These are phyloP conservation scores for Thinocorus orbignyianus DNA, from an alignment of 2,113 vertebrate genomes.

Conservation along the genomic window DNA sequence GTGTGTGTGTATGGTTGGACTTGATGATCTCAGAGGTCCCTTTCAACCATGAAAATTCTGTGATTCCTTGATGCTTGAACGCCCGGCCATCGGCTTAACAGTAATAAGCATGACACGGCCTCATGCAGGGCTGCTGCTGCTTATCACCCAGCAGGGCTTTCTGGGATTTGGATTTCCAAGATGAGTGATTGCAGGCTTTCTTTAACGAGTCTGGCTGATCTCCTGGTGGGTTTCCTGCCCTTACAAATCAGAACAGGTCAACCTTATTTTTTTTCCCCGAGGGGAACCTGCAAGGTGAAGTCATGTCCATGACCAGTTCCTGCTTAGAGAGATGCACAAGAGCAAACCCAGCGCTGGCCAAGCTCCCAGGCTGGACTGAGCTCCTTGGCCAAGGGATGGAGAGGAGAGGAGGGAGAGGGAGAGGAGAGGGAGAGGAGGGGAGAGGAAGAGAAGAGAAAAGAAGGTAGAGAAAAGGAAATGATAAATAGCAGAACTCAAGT, in stretches of 20 bases:
- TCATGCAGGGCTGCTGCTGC: neutral
- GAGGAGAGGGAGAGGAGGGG: no score
- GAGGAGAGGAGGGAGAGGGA: no score
- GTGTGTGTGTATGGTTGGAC: no score
- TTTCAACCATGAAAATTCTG: no score
- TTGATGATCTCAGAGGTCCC: no score
- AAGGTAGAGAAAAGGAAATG: neutral
- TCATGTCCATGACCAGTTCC: neutral
- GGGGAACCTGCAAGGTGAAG: neutral
- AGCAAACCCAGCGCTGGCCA: neutral
- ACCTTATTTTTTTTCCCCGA: neutral
- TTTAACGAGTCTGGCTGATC: neutral
- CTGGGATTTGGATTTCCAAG: neutral
- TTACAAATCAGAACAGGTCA: neutral
- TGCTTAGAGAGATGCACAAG: neutral
- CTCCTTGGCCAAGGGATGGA: neutral
- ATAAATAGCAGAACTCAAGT: neutral
- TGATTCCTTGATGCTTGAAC: neutral
- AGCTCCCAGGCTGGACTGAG: rapidly evolving
- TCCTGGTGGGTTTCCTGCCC: neutral
- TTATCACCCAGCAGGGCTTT: neutral
- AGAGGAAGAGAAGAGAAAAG: no score
- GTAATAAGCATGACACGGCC: neutral
- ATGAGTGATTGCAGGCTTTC: neutral
- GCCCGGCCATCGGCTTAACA: rapidly evolving